Percentiles rank a stretch among this genome's conserved stretches.
Evolutionary conservation across 2,797 vertebrate species (phyloP).

Genomic region (Glyptemys insculpta): DNA sequence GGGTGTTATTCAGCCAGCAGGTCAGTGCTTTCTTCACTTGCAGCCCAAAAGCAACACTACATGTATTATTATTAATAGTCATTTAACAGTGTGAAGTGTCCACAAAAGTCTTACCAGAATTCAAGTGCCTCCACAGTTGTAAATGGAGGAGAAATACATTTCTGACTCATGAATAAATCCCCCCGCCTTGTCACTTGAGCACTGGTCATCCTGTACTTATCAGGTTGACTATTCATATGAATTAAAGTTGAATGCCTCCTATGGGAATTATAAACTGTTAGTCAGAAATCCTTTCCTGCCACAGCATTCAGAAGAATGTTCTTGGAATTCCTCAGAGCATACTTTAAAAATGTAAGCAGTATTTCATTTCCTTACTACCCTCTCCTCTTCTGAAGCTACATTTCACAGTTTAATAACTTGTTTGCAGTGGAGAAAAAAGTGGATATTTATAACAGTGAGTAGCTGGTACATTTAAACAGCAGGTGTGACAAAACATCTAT

Average conservation of each 20-base stretch:
- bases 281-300: neutral
- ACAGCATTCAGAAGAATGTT: neutral
- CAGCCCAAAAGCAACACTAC: neutral
- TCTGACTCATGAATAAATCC: neutral
- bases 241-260: neutral
- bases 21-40: neutral
- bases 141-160: neutral
- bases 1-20: neutral
- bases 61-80: neutral
- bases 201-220: neutral
- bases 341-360: neutral
- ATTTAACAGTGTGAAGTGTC: neutral
- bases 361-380: neutral
- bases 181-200: neutral
- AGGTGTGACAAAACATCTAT: neutral
- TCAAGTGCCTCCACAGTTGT: neutral
- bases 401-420: slow-evolving; percentile 33
- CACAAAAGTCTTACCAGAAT: neutral
- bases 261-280: neutral
- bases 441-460: neutral
- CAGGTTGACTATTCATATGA: neutral
- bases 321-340: neutral
- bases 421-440: slow-evolving; percentile 20
- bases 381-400: neutral
- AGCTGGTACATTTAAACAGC: neutral